A percentile compares a stretch with the other conserved stretches of the same genome.
These are phyloP conservation scores for Andrena praecox DNA, from an alignment of 2,888 invertebrate species.

Conservation along the genomic window DNA sequence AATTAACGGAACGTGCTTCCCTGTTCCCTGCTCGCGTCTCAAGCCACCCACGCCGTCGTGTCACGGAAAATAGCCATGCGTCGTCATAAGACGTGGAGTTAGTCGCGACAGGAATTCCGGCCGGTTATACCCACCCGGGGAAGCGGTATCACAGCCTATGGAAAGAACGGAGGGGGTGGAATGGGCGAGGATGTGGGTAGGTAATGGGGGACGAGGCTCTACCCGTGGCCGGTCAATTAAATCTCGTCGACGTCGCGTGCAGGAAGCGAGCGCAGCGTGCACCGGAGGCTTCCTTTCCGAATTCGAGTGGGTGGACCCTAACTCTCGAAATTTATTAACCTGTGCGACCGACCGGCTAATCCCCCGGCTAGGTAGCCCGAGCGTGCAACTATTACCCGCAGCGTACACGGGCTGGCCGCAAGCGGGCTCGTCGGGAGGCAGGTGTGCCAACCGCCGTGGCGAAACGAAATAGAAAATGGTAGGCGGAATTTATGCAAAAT, in stretches of 20 bases:
- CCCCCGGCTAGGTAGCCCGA: conserved; percentile 54
- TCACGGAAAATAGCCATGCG: neutral
- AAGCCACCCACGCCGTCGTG: neutral
- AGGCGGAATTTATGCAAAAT: conserved; percentile 23
- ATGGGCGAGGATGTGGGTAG: conserved; percentile 22
- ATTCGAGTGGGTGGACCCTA: conserved; percentile 74
- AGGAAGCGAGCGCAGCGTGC: conserved; percentile 73
- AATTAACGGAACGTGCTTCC: conserved; percentile 9
- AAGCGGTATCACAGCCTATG: conserved; percentile 20
- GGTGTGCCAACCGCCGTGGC: conserved; percentile 25
- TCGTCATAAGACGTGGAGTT: conserved; percentile 41
- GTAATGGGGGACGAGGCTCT: conserved; percentile 65
- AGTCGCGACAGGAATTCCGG: conserved; percentile 55
- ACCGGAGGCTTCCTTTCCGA: conserved; percentile 75
- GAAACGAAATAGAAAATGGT: conserved; percentile 15
- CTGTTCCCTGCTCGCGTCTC: conserved; percentile 3
- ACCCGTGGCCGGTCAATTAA: conserved; percentile 72
- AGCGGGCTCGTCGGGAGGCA: conserved; percentile 29
- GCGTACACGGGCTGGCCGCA: conserved; percentile 45
- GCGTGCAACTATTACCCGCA: conserved; percentile 70
- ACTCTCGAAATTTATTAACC: conserved; percentile 74
- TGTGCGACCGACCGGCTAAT: conserved; percentile 74
- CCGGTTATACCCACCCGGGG: neutral
- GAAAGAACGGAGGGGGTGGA: conserved; percentile 43
- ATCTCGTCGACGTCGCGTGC: conserved; percentile 76